Evolutionary conservation across 1,140 invertebrate genomes (phyloP), one percentile per base, ranked within the genome.

Genomic region (Pogonognathellus flavescens): DNA sequence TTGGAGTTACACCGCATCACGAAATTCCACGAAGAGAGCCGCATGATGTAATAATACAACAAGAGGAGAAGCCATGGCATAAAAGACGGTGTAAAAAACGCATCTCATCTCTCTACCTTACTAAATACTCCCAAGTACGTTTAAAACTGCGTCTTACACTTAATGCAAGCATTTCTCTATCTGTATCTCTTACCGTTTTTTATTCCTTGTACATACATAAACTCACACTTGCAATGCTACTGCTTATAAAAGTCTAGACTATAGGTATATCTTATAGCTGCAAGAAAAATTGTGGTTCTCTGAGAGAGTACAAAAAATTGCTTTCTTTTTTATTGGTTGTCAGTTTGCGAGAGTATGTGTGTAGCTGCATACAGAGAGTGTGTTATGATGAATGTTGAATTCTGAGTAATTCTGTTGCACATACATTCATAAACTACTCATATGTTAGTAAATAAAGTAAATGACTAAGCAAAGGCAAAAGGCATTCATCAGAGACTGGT

Each of bases 1-100:
- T 60, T 20, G 16, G n/a, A 60, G 31, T 60, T 18, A 20, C n/a
- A 60, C 20, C 16, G 59, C n/a, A 60, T 60, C 59, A 60, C n/a
- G 59, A 60, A 60, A 60, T 60, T 60, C 59, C 59, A 60, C 20
- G 59, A 60, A 60, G 59, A 60, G 59, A 60, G 59, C 59, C 59
- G 10, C n/a, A 20, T 60, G n/a, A 60, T 60, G 59, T 60, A 60
- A 60, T 60, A n/a, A 60, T n/a, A 41, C 1, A 3, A 41, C 31
- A 60, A 18, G 59, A 60, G 59, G n/a, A 60, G 59, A 41, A 41
- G 31, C 31, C 31, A 41, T 41, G 31, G 31, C 31, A 41, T 41
- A 41, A 41, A 1, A 41, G 59, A 60, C 59, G 20, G 59, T 60
- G 59, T 9, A 60, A 60, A 60, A 60, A 16, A 60, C n/a, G 31